phyloP scores from a whole-genome alignment of 2,113 vertebrate species.

The Hydrolagus affinis region DNA sequence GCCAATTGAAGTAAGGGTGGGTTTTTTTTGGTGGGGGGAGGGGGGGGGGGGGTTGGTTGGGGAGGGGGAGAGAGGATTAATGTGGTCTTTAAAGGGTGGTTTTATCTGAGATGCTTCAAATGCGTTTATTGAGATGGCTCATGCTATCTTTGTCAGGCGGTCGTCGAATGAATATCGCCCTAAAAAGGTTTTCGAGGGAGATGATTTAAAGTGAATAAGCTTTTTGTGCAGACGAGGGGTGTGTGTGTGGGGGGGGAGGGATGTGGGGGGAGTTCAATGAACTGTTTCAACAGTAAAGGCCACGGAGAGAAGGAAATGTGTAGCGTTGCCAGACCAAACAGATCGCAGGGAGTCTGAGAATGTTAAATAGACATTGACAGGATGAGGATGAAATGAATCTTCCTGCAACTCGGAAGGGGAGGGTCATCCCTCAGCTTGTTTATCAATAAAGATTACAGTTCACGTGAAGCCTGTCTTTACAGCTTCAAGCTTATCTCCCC shows the following conservation, averaged over 20 bases:
- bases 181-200: not conserved
- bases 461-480: not conserved
- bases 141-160: not conserved
- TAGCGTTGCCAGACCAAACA: not conserved
- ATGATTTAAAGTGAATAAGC: not conserved
- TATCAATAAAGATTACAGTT: not conserved
- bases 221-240: not conserved
- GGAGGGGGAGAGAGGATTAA: not conserved
- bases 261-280: too few species aligned
- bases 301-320: not conserved
- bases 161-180: not conserved
- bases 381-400: not conserved
- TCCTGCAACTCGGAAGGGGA: not conserved
- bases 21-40: too few species aligned
- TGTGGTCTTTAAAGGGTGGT: not conserved
- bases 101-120: not conserved
- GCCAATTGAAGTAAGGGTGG: not conserved
- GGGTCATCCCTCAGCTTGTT: not conserved
- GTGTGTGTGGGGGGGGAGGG: not conserved
- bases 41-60: too few species aligned
- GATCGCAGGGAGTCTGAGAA: not conserved
- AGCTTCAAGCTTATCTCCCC: too few species aligned
- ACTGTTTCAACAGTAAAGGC: not conserved
- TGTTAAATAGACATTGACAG: not conserved
- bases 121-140: too few species aligned